Conservation (phyloP, 1,140 invertebrate genomes). For the Pygmarrhopalites habei region DNA sequence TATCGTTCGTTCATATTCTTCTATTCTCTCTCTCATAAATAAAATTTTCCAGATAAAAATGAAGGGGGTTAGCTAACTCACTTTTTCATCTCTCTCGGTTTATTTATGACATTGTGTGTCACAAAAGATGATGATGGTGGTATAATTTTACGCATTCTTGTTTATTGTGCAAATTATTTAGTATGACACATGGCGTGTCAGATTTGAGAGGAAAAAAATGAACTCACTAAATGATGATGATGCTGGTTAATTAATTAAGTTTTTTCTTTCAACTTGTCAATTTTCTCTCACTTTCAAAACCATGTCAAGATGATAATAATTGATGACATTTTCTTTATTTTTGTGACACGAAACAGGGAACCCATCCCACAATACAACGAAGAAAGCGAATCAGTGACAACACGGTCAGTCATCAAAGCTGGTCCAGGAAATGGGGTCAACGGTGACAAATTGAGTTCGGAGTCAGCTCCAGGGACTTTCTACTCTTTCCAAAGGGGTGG, state of each 20-base stretch:
- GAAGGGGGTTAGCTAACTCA: no score
- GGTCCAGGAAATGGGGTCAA: constrained; percentile 21
- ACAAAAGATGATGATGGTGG: no score
- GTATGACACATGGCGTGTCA: no score
- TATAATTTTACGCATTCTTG: constrained; percentile 15
- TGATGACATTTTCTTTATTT: neutral
- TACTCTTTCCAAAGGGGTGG: constrained; percentile 36
- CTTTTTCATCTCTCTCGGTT: no score
- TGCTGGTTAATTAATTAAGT: no score
- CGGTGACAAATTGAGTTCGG: neutral
- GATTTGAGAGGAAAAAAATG: neutral
- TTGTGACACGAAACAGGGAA: constrained; percentile 33
- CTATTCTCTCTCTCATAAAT: no score
- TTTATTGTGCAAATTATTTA: neutral
- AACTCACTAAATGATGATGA: no score
- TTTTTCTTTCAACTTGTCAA: neutral
- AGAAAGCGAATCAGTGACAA: constrained; percentile 33
- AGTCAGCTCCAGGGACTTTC: constrained; percentile 27
- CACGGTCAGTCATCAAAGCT: constrained; percentile 26
- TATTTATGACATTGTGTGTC: no score
- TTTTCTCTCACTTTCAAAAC: neutral
- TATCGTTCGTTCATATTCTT: no score
- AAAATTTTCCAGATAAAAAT: no score
- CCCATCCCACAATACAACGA: constrained; percentile 39
- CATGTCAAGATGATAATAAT: neutral